Evolutionary conservation across 2,888 invertebrate species (phyloP).

Genomic region (Dastarcus helophoroides): DNA sequence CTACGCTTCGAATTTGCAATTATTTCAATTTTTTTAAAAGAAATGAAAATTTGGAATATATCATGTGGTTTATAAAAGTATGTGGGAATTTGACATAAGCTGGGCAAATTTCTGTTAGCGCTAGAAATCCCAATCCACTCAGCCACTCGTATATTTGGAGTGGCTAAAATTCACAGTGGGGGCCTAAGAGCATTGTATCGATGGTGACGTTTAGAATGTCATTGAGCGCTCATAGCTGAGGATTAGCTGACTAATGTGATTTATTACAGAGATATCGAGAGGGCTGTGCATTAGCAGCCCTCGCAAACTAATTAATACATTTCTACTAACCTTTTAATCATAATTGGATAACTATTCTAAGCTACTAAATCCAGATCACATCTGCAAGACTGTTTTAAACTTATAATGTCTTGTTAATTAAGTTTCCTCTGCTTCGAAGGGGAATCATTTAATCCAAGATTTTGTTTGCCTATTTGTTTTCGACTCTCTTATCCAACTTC

Average conservation of each 20-base stretch:
- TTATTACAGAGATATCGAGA: slow-evolving; percentile 35
- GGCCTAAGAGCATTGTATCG: too few relatives aligned
- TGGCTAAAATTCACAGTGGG: too few relatives aligned
- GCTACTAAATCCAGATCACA: slow-evolving; percentile 30
- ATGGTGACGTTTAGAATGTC: too few relatives aligned
- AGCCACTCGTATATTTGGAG: too few relatives aligned
- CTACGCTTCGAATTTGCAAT: too few relatives aligned
- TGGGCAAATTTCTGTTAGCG: too few relatives aligned
- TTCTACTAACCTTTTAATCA: slow-evolving; percentile 41
- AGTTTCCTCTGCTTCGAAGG: slow-evolving; percentile 25
- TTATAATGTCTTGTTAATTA: slow-evolving; percentile 36
- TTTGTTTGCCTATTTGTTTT: slow-evolving; percentile 21
- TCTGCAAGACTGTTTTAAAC: slow-evolving; percentile 27
- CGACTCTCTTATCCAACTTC: too few relatives aligned
- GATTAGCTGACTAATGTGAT: slow-evolving; percentile 38
- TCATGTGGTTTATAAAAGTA: too few relatives aligned
- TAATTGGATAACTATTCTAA: slow-evolving; percentile 38
- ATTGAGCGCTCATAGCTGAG: slow-evolving; percentile 9
- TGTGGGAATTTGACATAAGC: too few relatives aligned
- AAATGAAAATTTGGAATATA: too few relatives aligned
- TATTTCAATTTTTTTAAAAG: too few relatives aligned
- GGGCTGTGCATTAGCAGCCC: slow-evolving; percentile 26
- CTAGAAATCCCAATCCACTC: too few relatives aligned
- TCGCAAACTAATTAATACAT: slow-evolving; percentile 37
- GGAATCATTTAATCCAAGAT: slow-evolving; percentile 19